Evolutionary conservation across 2,888 invertebrate species (phyloP), one percentile per base, ranked within the genome.

Genomic region (Tinea trinotella): DNA sequence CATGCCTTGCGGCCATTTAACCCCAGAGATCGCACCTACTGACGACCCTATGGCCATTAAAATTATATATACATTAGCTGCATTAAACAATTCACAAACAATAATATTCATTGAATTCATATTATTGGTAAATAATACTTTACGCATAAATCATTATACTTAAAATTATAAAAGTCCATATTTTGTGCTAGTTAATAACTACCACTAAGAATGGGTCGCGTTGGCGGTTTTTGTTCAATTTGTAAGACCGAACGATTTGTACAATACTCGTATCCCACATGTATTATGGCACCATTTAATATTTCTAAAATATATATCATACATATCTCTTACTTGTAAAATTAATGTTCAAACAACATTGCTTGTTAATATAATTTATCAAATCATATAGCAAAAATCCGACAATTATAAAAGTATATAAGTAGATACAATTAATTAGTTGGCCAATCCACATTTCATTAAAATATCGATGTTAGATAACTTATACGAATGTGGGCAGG

Each of bases 91-190:
- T 15, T 40, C n/a, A 13, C n/a, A 40, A 40, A 40, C 40, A 40
- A 35, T 35, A 35, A 12, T 40, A 40, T 40, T 40, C 13, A 15
- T n/a, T 40, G 40, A 7, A 40, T 40, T 40, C n/a, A 40, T 15
- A 15, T 40, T 40, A 40, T 13, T 40, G 40, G 12, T 40, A 40
- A 40, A 40, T 40, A 40, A 40, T 40, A 40, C 40, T 40, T 40
- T 40, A 40, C 40, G 40, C 7, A 40, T 40, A 40, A 40, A 40
- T 40, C 40, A 40, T 40, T 40, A 40, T 15, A 40, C 40, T 40
- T 30, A 40, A 40, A 35, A 3, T 12, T 12, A 40, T 13, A 40
- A 15, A 40, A 40, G 40, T 15, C 40, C 40, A 40, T 40, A 40
- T 40, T 40, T 13, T 40, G 40, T 40, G 40, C 40, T 40, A 40